Conservation (phyloP, 2,113 vertebrate species). For the Piliocolobus tephrosceles region DNA sequence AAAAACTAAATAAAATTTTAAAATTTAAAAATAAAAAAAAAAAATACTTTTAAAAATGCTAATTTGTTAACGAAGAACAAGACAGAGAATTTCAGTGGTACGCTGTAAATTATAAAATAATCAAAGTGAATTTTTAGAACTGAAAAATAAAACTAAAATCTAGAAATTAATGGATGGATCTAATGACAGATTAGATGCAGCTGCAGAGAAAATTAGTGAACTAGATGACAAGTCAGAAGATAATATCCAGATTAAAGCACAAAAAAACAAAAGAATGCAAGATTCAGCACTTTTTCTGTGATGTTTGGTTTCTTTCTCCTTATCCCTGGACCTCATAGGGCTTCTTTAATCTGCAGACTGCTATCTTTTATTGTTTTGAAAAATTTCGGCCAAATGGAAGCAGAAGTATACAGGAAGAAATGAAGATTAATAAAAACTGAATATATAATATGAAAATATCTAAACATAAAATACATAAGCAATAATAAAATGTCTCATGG, state of each 20-base stretch:
- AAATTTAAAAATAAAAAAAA: neutral
- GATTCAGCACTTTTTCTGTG: neutral
- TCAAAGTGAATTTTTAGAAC: neutral
- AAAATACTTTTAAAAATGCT: neutral
- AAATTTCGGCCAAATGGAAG: neutral
- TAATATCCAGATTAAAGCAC: slow-evolving; percentile 1
- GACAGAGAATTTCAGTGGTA: neutral
- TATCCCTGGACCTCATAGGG: neutral
- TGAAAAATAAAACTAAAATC: neutral
- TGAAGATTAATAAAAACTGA: neutral
- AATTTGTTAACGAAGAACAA: neutral
- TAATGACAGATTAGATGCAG: neutral
- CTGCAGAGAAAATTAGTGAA: neutral
- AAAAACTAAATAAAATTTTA: too few relatives aligned
- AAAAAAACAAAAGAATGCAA: neutral
- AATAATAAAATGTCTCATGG: neutral
- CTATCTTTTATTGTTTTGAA: neutral
- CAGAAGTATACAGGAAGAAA: slow-evolving; percentile 11
- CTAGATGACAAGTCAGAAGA: neutral
- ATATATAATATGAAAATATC: neutral
- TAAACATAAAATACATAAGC: neutral
- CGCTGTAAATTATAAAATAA: neutral
- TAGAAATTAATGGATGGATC: slow-evolving; percentile 1
- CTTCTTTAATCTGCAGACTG: neutral
- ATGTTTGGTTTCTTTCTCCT: neutral